phyloP scores from a whole-genome alignment of 2,888 invertebrate genomes.

The Eubasilissa splendida region DNA sequence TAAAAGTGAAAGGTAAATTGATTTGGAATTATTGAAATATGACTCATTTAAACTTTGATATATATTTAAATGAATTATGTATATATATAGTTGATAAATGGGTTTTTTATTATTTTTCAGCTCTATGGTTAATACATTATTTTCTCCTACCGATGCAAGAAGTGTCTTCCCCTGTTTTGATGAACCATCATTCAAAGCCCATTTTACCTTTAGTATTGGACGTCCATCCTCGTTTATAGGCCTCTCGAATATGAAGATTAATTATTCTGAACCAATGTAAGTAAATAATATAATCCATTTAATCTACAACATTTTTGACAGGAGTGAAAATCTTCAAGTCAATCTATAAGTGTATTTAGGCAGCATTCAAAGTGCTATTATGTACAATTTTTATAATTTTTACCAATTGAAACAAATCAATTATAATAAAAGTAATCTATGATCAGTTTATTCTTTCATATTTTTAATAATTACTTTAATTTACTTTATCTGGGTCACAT shows the following conservation, averaged over 20 bases:
- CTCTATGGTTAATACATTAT: slow-evolving; percentile 78
- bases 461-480: too few relatives aligned
- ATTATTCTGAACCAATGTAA: slow-evolving; percentile 58
- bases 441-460: too few relatives aligned
- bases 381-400: too few relatives aligned
- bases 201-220: slow-evolving; percentile 74
- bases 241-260: slow-evolving; percentile 73
- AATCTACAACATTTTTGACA: neutral
- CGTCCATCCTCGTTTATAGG: slow-evolving; percentile 66
- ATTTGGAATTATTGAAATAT: too few relatives aligned
- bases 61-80: neutral
- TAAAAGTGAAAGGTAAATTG: slow-evolving; percentile 46
- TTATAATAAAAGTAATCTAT: too few relatives aligned
- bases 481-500: too few relatives aligned
- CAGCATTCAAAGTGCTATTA: too few relatives aligned
- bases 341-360: too few relatives aligned
- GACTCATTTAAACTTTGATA: too few relatives aligned
- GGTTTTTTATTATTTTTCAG: slow-evolving; percentile 63
- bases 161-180: slow-evolving; percentile 84
- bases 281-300: slow-evolving; percentile 45
- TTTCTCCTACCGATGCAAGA: slow-evolving; percentile 78
- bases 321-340: too few relatives aligned
- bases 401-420: too few relatives aligned
- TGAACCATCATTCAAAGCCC: slow-evolving; percentile 80
- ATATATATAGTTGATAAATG: neutral